These are phyloP conservation scores for Adela reaumurella DNA, from an alignment of 2,888 invertebrate genomes.

Conservation along the genomic window DNA sequence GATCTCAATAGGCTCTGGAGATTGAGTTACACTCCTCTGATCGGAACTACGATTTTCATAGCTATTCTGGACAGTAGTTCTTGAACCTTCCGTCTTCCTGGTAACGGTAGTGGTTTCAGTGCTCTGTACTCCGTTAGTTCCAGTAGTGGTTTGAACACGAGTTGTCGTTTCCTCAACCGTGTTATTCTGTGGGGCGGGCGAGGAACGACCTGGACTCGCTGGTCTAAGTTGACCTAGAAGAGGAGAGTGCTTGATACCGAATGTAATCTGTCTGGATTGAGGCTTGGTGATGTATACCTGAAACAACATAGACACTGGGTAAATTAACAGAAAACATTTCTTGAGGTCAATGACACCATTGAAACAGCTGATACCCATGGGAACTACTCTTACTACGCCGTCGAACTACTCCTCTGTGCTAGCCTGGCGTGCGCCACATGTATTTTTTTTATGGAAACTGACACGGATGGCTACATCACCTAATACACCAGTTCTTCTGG, in stretches of 20 bases:
- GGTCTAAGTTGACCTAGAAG: conserved; percentile 56
- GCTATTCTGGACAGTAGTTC: background rate
- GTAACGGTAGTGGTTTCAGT: conserved; percentile 5
- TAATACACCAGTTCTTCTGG: too few relatives aligned
- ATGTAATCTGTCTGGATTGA: conserved; percentile 53
- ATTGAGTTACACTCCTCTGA: background rate
- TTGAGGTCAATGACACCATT: too few relatives aligned
- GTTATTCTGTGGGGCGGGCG: conserved; percentile 6
- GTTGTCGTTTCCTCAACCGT: background rate
- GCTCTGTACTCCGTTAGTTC: conserved; percentile 1
- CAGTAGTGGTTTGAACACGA: background rate
- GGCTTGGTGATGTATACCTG: conserved; percentile 37
- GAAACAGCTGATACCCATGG: too few relatives aligned
- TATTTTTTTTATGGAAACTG: too few relatives aligned
- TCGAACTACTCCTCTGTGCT: too few relatives aligned
- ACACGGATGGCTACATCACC: too few relatives aligned
- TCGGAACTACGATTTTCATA: too few relatives aligned
- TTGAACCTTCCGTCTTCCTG: background rate
- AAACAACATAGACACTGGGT: too few relatives aligned
- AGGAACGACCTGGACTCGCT: conserved; percentile 20
- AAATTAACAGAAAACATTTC: too few relatives aligned
- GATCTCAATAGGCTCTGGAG: background rate
- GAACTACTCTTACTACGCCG: too few relatives aligned
- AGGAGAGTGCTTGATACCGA: conserved; percentile 86
- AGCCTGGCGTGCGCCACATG: too few relatives aligned